Percentiles rank a stretch among this genome's conserved stretches.
Conservation (phyloP, 2,888 invertebrate species). For the Phoenoteleia sp. region DNA sequence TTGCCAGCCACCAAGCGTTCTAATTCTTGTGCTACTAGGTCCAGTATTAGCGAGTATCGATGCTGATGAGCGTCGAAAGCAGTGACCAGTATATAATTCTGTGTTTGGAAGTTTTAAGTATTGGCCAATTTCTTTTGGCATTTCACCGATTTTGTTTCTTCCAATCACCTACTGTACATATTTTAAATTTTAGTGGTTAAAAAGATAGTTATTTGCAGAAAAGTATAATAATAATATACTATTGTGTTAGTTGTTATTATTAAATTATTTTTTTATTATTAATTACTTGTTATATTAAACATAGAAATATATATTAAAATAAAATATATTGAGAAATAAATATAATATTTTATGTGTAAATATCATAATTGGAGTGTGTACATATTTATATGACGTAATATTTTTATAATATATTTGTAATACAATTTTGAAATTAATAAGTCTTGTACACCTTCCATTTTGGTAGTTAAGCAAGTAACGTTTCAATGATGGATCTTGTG, state of each 20-base stretch:
- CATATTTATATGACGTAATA: too few relatives aligned
- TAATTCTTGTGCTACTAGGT: not conserved
- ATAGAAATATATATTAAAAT: too few relatives aligned
- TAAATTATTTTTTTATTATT: not conserved
- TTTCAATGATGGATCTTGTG: too few relatives aligned
- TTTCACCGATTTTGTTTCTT: constrained; percentile 15
- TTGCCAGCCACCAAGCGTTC: constrained; percentile 10
- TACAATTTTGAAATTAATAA: too few relatives aligned
- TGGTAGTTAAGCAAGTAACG: constrained; percentile 15
- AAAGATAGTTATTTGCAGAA: too few relatives aligned
- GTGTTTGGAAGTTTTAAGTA: not conserved
- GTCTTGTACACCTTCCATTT: constrained; percentile 28
- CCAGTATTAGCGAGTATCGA: constrained; percentile 10
- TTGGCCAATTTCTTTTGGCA: constrained; percentile 9
- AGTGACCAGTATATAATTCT: constrained; percentile 26
- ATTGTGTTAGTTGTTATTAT: not conserved
- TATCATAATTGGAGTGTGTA: too few relatives aligned
- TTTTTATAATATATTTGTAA: too few relatives aligned
- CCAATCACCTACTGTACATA: constrained; percentile 21
- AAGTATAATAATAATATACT: too few relatives aligned
- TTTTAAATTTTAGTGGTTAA: too few relatives aligned
- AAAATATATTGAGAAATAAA: too few relatives aligned
- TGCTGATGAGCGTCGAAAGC: constrained; percentile 5
- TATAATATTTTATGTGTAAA: too few relatives aligned
- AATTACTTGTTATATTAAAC: too few relatives aligned